A percentile compares a stretch with the other conserved stretches of the same genome.
Evolutionary conservation across 1,140 invertebrate genomes (phyloP).

Genomic region (Stegodyphus mimosarum): DNA sequence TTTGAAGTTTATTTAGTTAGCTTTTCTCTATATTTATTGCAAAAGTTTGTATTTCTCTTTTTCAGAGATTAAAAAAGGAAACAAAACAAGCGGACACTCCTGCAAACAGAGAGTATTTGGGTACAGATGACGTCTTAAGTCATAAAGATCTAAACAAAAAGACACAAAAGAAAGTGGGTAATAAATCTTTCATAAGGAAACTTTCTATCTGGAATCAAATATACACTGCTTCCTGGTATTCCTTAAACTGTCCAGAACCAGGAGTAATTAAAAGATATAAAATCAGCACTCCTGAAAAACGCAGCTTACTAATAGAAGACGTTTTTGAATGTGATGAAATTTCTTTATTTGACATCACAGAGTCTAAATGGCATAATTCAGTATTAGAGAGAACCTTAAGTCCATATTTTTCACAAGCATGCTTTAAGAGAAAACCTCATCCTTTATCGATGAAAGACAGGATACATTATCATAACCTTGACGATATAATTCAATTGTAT

Average conservation of each 20-base stretch:
- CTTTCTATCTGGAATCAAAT: too few relatives aligned
- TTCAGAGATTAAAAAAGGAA: conserved; percentile 11
- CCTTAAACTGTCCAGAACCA: too few relatives aligned
- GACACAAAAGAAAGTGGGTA: neutral
- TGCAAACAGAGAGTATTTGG: neutral
- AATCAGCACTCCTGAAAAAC: too few relatives aligned
- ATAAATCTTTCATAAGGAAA: neutral
- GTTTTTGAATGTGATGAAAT: neutral
- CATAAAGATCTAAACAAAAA: neutral
- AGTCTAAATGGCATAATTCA: neutral
- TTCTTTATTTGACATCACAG: neutral
- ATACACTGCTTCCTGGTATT: too few relatives aligned
- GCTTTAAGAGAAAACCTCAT: neutral
- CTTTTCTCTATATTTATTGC: too few relatives aligned
- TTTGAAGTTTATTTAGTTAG: too few relatives aligned
- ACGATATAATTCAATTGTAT: neutral
- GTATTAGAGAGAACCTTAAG: too few relatives aligned
- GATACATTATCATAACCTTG: neutral
- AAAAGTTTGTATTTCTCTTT: neutral
- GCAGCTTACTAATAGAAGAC: too few relatives aligned
- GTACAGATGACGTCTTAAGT: neutral
- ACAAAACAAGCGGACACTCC: neutral
- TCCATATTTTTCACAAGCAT: neutral
- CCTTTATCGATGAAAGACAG: neutral
- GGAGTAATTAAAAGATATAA: too few relatives aligned